phyloP scores from a whole-genome alignment of 1,140 invertebrate species.

The Brachionus calyciflorus region DNA sequence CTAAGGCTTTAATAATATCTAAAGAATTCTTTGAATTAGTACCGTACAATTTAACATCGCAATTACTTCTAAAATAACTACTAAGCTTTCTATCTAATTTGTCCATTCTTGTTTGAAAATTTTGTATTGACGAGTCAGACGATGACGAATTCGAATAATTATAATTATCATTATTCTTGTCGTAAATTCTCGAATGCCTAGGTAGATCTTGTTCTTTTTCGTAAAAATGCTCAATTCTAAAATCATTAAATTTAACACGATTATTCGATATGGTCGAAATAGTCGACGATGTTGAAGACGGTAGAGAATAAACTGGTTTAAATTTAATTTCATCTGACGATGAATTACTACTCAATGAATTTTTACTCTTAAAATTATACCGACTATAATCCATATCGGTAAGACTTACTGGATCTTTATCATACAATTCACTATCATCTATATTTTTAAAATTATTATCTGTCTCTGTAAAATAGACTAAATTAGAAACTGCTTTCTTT shows the following conservation, averaged over 20 bases:
- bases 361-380: not conserved
- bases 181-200: not conserved
- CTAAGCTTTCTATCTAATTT: not conserved
- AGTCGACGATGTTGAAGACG: not conserved
- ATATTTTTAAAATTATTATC: too few species aligned
- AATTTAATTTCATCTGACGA: not conserved
- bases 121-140: not conserved
- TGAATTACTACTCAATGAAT: not conserved
- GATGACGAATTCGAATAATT: not conserved
- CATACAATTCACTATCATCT: not conserved
- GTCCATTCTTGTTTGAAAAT: not conserved
- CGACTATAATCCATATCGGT: not conserved
- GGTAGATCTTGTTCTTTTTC: slow-evolving; percentile 5
- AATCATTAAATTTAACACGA: slow-evolving; percentile 42
- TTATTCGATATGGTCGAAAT: not conserved
- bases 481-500: too few species aligned
- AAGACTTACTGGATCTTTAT: not conserved
- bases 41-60: not conserved
- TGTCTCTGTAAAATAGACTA: too few species aligned
- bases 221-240: slow-evolving; percentile 26
- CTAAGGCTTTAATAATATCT: not conserved
- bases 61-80: slow-evolving; percentile 1
- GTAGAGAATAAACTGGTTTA: not conserved
- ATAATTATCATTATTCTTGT: not conserved
- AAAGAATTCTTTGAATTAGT: not conserved